Evolutionary conservation across 2,888 invertebrate species (phyloP), one percentile per base, ranked within the genome.

Genomic region (Noctua fimbriata): DNA sequence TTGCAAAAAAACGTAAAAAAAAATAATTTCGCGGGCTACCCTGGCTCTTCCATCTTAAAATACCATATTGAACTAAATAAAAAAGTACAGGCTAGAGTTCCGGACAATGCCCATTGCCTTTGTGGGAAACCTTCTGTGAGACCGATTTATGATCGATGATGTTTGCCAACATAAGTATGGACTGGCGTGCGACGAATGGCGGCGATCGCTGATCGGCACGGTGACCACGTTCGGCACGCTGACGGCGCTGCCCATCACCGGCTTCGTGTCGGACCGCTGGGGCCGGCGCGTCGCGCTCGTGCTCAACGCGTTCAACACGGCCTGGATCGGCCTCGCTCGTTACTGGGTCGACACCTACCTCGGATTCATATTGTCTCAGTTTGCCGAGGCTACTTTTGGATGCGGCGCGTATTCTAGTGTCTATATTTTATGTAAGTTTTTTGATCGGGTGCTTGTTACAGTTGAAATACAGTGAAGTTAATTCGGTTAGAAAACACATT

Each of bases 241-340:
- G 89, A 93, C 97, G 66, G 98, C 98, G 0, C 95, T 98, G 79
- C 98, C 98, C 4, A 94, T 98, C 78, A 97, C 98, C 1, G 98
- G 98, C 67, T 97, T 97, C 86, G 92, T 98, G 65, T 98, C 98
- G 0, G 98, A 98, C 94, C 97, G 97, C 97, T 98, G 97, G 94
- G 98, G 98, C 1, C 96, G 98, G 69, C 96, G 97, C 82, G 95
- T 97, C 3, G 96, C 97, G 2, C 94, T 98, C 82, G 95, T 97
- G 36, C 90, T 97, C 85, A 97, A 97, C 82, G 97, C 97, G 83
- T 93, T 97, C 82, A 93, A 97, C 80, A 97, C 97, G 18, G 97
- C 97, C 24, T 92, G 98, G 88, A 94, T 98, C 70, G 98, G 98
- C 12, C 89, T 98, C 41, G 90, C 97, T 14, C 97, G 98, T 5